These are phyloP conservation scores for Dorcus parallelipipedus DNA, from an alignment of 2,888 invertebrate species.

Conservation along the genomic window DNA sequence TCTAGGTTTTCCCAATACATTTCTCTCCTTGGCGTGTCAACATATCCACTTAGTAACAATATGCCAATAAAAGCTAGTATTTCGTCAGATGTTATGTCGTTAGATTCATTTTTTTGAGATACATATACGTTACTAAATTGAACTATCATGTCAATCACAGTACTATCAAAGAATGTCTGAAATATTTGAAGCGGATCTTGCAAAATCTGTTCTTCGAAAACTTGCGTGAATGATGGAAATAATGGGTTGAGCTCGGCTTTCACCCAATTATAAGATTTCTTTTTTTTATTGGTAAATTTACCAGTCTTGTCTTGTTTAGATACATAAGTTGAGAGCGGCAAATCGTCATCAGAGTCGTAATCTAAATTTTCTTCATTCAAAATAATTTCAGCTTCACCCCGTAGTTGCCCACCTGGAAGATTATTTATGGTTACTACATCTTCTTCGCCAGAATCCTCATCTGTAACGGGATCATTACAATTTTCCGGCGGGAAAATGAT, in stretches of 20 bases:
- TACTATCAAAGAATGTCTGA: constrained; percentile 16
- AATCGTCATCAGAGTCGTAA: neutral
- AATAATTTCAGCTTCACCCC: constrained; percentile 13
- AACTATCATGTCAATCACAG: constrained; percentile 18
- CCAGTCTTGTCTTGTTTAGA: neutral
- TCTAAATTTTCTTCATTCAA: neutral
- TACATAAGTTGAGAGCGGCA: neutral
- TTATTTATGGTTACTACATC: constrained; percentile 16
- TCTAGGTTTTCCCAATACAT: constrained; percentile 31
- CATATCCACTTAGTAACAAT: constrained; percentile 30
- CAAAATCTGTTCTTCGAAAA: neutral
- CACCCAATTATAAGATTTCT: constrained; percentile 1
- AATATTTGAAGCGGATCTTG: constrained; percentile 2
- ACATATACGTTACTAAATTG: constrained; percentile 18
- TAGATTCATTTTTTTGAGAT: constrained; percentile 12
- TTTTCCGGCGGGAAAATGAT: constrained; percentile 16
- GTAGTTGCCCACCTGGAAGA: constrained; percentile 14
- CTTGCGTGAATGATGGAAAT: too few species aligned
- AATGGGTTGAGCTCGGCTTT: neutral
- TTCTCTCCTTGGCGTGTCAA: constrained; percentile 24
- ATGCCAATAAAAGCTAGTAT: constrained; percentile 22
- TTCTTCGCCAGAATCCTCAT: constrained; percentile 21
- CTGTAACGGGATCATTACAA: constrained; percentile 13
- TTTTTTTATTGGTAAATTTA: neutral
- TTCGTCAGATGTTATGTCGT: constrained; percentile 11